Percentiles rank a stretch among this genome's conserved stretches.
Evolutionary conservation across 2,888 invertebrate genomes (phyloP).

Genomic region (Apodemia arnacis): DNA sequence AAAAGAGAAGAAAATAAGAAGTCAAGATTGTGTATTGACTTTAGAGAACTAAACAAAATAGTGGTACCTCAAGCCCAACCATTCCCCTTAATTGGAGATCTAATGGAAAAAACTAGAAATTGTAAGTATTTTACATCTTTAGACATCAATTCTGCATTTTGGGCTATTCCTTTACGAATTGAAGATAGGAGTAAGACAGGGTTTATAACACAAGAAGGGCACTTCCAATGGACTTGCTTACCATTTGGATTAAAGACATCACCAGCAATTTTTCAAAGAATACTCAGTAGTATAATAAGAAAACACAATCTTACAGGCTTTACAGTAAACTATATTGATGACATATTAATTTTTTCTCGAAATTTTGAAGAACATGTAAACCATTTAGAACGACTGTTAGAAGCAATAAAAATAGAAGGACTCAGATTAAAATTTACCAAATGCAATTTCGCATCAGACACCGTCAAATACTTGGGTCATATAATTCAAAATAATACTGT

Average conservation of each 20-base stretch:
- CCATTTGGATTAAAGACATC: slow-evolving; percentile 81
- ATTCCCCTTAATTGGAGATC: slow-evolving; percentile 76
- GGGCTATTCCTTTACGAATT: slow-evolving; percentile 87
- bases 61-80: background rate
- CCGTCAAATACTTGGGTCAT: slow-evolving; percentile 75
- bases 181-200: slow-evolving; percentile 87
- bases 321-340: slow-evolving; percentile 67
- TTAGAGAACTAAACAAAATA: background rate
- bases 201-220: slow-evolving; percentile 58
- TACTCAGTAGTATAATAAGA: slow-evolving; percentile 84
- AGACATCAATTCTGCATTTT: slow-evolving; percentile 89
- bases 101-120: slow-evolving; percentile 86
- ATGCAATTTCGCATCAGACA: slow-evolving; percentile 77
- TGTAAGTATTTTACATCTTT: slow-evolving; percentile 87
- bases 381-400: slow-evolving; percentile 69
- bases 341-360: slow-evolving; percentile 79
- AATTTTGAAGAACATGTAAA: slow-evolving; percentile 75
- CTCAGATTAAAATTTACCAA: slow-evolving; percentile 80
- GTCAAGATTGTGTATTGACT: slow-evolving; percentile 68
- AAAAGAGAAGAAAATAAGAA: slow-evolving; percentile 75
- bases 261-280: slow-evolving; percentile 88
- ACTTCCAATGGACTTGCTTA: too few relatives aligned
- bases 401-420: slow-evolving; percentile 76
- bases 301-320: slow-evolving; percentile 69
- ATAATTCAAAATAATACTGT: slow-evolving; percentile 77